These are phyloP conservation scores for Rhombomys opimus DNA, from an alignment of 2,113 vertebrate genomes.

Conservation along the genomic window DNA sequence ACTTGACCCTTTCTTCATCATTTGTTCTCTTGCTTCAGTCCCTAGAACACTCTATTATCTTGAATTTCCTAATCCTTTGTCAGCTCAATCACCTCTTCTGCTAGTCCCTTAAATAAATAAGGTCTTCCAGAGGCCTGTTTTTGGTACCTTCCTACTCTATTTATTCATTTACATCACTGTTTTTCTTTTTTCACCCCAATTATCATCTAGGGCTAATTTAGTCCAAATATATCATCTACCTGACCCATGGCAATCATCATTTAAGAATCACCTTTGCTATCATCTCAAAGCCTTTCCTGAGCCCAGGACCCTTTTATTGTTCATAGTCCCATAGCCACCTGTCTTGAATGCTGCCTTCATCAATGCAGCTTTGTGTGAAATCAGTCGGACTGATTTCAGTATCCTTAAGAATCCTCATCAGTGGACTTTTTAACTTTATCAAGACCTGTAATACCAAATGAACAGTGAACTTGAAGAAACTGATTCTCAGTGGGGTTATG, in stretches of 20 bases:
- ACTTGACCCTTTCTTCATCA: not conserved
- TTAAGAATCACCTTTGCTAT: not conserved
- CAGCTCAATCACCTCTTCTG: not conserved
- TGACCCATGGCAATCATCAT: not conserved
- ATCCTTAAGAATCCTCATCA: not conserved
- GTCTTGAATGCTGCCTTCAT: not conserved
- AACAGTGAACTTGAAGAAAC: constrained; percentile 38
- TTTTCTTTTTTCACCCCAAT: not conserved
- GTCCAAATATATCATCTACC: constrained; percentile 11
- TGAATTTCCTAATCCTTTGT: not conserved
- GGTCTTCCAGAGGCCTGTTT: not conserved
- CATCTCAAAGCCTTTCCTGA: not conserved
- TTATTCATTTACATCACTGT: not conserved
- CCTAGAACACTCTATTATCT: not conserved
- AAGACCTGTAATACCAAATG: not conserved
- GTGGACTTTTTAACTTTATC: not conserved
- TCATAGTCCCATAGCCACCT: not conserved
- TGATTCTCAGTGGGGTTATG: not conserved
- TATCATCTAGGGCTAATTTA: not conserved
- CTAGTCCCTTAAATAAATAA: not conserved
- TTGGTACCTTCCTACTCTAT: not conserved
- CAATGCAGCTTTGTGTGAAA: not conserved
- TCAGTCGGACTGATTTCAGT: not conserved
- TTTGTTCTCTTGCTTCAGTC: not conserved
- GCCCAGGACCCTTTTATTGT: not conserved